Conservation (phyloP, 1,140 invertebrate genomes). For the Nasonia longicornis region DNA sequence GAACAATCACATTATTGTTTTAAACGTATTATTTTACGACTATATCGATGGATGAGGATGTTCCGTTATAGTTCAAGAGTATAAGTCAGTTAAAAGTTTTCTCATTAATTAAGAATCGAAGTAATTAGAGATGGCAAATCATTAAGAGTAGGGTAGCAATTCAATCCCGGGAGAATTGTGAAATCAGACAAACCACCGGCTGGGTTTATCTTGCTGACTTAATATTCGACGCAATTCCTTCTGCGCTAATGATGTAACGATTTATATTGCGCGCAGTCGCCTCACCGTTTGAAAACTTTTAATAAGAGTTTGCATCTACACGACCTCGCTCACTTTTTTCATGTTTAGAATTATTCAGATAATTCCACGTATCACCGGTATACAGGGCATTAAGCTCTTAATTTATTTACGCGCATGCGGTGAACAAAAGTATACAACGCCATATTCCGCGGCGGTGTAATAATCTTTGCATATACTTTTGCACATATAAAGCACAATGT, state of each 20-base stretch:
- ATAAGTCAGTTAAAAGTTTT: constrained; percentile 43
- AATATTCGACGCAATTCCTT: background rate
- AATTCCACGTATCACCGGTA: background rate
- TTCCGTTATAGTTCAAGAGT: too few species aligned
- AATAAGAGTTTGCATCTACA: background rate
- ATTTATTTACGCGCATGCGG: background rate
- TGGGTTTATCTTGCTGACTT: constrained; percentile 8
- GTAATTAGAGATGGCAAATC: constrained; percentile 46
- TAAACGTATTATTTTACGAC: too few species aligned
- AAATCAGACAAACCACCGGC: constrained; percentile 7
- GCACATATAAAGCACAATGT: background rate
- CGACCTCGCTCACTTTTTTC: background rate
- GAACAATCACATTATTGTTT: too few species aligned
- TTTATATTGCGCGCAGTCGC: background rate
- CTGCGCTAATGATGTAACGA: background rate
- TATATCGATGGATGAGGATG: too few species aligned
- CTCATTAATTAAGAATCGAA: constrained; percentile 51
- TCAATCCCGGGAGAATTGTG: constrained; percentile 1
- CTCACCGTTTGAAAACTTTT: constrained; percentile 36
- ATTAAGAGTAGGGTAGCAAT: background rate
- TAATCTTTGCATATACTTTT: background rate
- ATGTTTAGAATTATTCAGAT: background rate
- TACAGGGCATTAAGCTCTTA: background rate
- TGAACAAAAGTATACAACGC: background rate
- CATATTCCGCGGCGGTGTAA: too few species aligned